Evolutionary conservation across 2,113 vertebrate species (phyloP), one percentile per base, ranked within the genome.

Genomic region (Petrocephalus microphthalmus): DNA sequence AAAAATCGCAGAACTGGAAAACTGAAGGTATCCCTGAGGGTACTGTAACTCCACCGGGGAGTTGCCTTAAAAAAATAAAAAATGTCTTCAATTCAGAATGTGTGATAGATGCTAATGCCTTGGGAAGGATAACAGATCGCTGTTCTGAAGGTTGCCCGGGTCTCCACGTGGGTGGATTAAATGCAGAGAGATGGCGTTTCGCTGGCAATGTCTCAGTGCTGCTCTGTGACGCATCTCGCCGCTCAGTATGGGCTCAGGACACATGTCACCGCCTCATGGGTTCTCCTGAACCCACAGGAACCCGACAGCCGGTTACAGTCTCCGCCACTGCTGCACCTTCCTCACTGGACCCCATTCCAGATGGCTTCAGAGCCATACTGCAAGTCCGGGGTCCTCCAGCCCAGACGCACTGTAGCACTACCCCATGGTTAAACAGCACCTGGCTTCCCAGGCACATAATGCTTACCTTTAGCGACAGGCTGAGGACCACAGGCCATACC

Each of bases 41-140:
- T 51, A 7, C 8, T 51, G 8, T 84, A 11, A 7, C 45, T 84
- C 81, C 20, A 0, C 71, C 0, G 71, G 71, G 33, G 71, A 19
- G 29, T 42, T 74, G 13, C 20, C 20, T 60, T 22, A 11, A 13
- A 67, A 67, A 67, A 33, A 82, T 47, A 22, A 78, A 82, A 47
- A 82, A 83, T 13, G 17, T 49, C 45, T 6, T 83, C 81, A 49
- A 22, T 47, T 45, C 81, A 84, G 45, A 84, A 45, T 84, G 33
- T 45, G 81, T 84, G 47, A 84, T 84, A 84, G 37, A 84, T 51
- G 81, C 81, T 49, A 84, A 84, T 84, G 51, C 37, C 47, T 51
- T 5, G 19, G 42, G 45, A n/a, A 1, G 45, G 19, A 84, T 22
- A 2, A 49, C 42, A 51, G 20, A 84, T 51, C 49, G 42, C 47